phyloP scores from a whole-genome alignment of 2,888 invertebrate species.

The Cephus pulcher region DNA sequence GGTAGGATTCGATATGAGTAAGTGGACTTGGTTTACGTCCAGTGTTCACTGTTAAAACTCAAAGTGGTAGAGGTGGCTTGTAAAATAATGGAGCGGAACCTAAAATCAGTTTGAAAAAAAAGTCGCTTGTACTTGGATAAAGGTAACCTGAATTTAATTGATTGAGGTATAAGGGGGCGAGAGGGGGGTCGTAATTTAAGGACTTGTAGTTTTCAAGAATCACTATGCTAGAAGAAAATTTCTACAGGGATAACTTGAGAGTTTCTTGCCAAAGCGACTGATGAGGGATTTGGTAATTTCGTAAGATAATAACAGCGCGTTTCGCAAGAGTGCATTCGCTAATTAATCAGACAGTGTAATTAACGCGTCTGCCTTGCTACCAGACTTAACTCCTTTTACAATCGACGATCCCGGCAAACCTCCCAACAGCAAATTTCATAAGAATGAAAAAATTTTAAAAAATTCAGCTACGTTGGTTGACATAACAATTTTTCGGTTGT shows the following conservation, averaged over 20 bases:
- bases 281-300: neutral
- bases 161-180: neutral
- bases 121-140: neutral
- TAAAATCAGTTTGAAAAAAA: neutral
- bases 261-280: neutral
- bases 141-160: neutral
- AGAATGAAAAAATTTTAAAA: neutral
- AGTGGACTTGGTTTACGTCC: constrained; percentile 15
- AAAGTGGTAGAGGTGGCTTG: too few species aligned
- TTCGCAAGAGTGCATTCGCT: neutral
- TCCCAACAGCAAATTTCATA: neutral
- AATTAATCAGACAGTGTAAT: neutral
- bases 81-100: neutral
- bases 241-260: neutral
- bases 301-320: neutral
- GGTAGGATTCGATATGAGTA: constrained; percentile 31
- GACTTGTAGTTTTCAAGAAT: neutral
- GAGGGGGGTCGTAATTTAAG: neutral
- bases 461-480: neutral
- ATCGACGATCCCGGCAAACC: neutral
- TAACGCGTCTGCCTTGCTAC: neutral
- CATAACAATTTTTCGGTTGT: neutral
- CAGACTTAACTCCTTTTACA: neutral
- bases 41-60: neutral
- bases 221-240: neutral